Evolutionary conservation across 1,140 invertebrate species (phyloP), one percentile per base, ranked within the genome.

Genomic region (Pachyrhynchus sulphureomaculatus): DNA sequence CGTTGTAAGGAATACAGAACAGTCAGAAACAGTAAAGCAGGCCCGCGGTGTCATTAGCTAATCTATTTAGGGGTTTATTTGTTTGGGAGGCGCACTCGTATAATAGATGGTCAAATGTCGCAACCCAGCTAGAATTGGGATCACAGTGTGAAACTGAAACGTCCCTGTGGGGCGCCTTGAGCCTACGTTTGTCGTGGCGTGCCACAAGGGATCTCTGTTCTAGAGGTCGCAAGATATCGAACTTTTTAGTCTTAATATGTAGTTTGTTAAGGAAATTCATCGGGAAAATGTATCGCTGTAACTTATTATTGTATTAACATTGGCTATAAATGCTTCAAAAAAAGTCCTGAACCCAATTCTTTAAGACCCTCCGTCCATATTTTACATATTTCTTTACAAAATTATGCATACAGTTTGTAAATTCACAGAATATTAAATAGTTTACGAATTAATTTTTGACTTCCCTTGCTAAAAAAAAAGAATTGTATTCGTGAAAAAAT

Each of bases 41-140:
- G 18, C 42, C 32, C 29, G 51, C 21, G 33, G 59, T 53, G 59
- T 62, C 52, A 62, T 62, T 62, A 62, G 59, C 59, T 62, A 62
- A 53, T 55, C 59, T 55, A 54, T 54, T 62, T 62, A 62, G 26
- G 52, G 65, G 58, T 64, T 66, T 69, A 68, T 69, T 67, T 68
- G 68, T 69, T 71, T 65, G 51, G 48, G 62, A 47, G 64, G 62
- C 62, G 55, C 49, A 54, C 62, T 68, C 53, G 62, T 68, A 71
- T 68, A 71, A 71, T 71, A 67, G 68, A 71, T 71, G 69, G 69
- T 71, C 69, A 71, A 69, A 71, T 69, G 69, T 71, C 69, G 63
- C 64, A 65, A 52, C 60, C 66, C 54, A 64, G 64, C 65, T 69
- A 66, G 69, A 68, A 69, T 69, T 68, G 68, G 66, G 69, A 69